Conservation (phyloP, 1,140 invertebrate species). For the Potamilus streckersoni region DNA sequence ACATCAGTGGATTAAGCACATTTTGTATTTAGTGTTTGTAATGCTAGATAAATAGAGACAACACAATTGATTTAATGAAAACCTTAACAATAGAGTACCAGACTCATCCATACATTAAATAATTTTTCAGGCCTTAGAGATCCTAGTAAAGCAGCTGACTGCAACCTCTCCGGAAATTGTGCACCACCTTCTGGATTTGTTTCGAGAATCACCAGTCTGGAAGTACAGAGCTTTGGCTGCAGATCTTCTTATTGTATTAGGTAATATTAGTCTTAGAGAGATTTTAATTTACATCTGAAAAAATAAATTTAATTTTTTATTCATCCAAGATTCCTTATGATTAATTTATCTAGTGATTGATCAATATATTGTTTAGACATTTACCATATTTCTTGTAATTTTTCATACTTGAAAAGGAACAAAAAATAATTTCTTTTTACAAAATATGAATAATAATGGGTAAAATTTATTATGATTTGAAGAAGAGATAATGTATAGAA, state of each 20-base stretch:
- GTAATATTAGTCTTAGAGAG: conserved; percentile 54
- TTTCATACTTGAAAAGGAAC: too few relatives aligned
- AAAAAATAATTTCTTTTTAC: too few relatives aligned
- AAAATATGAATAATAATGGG: too few relatives aligned
- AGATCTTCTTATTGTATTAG: conserved; percentile 59
- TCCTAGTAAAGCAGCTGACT: conserved; percentile 60
- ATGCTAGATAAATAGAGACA: not conserved
- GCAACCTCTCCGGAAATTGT: conserved; percentile 49
- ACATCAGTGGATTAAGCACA: not conserved
- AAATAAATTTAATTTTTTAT: not conserved
- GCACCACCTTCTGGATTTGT: conserved; percentile 45
- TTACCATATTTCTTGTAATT: too few relatives aligned
- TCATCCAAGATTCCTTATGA: not conserved
- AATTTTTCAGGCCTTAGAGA: conserved; percentile 54
- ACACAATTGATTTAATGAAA: not conserved
- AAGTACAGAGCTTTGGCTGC: conserved; percentile 55
- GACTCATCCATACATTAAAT: not conserved
- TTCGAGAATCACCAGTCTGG: conserved; percentile 58
- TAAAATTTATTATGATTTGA: too few relatives aligned
- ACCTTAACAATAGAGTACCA: conserved; percentile 1
- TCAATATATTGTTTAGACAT: too few relatives aligned
- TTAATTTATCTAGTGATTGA: not conserved
- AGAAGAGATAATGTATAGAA: too few relatives aligned
- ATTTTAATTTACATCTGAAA: not conserved
- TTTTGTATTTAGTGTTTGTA: not conserved